A percentile compares a stretch with the other conserved stretches of the same genome.
These are phyloP conservation scores for Etheostoma spectabile DNA, from an alignment of 2,113 vertebrate genomes.

Conservation along the genomic window DNA sequence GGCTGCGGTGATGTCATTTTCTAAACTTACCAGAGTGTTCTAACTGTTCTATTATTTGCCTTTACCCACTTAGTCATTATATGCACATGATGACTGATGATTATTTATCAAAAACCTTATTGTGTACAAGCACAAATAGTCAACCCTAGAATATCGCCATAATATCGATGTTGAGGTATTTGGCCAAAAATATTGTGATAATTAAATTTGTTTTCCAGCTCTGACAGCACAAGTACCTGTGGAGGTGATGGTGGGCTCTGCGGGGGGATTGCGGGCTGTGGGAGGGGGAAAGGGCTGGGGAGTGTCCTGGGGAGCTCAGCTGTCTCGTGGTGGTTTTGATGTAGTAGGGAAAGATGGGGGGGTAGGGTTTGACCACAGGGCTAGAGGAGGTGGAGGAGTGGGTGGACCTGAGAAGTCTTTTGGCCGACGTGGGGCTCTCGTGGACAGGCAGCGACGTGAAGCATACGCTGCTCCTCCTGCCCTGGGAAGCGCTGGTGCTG, in stretches of 20 bases:
- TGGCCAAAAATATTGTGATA: too few relatives aligned
- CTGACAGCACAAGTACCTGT: constrained; percentile 63
- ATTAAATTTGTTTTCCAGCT: too few relatives aligned
- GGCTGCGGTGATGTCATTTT: too few relatives aligned
- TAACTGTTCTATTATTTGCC: too few relatives aligned
- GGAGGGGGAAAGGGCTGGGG: constrained; percentile 88
- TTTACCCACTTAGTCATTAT: too few relatives aligned
- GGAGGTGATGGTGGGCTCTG: constrained; percentile 77
- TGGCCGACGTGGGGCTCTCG: constrained; percentile 83
- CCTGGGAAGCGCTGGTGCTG: not conserved
- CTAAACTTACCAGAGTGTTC: too few relatives aligned
- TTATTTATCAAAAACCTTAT: too few relatives aligned
- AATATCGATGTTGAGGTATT: too few relatives aligned
- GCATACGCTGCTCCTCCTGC: constrained; percentile 68
- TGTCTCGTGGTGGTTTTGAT: constrained; percentile 96
- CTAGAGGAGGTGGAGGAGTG: constrained; percentile 47
- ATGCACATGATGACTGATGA: too few relatives aligned
- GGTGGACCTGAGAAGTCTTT: constrained; percentile 82
- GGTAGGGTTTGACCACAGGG: constrained; percentile 87
- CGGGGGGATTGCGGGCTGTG: constrained; percentile 88
- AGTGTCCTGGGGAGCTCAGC: constrained; percentile 92
- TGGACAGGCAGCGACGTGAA: constrained; percentile 58
- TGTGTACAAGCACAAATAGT: too few relatives aligned
- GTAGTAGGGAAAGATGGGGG: constrained; percentile 90
- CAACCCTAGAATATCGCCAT: too few relatives aligned